Percentiles rank a stretch among this genome's conserved stretches.
These are phyloP conservation scores for Oreochromis mossambicus DNA, from an alignment of 2,797 vertebrate species.

Conservation along the genomic window DNA sequence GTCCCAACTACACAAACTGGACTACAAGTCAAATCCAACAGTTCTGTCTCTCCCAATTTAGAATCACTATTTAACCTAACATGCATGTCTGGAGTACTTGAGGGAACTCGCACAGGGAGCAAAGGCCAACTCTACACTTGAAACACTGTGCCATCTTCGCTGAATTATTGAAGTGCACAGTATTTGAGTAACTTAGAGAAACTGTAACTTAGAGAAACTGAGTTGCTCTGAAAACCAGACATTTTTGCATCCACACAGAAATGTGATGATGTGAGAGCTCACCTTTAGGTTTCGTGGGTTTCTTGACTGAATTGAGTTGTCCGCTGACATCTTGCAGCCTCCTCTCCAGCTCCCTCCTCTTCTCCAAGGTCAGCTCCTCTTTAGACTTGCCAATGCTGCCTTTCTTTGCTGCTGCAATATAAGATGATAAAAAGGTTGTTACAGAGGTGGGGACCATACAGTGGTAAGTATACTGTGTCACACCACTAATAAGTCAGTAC, in stretches of 20 bases:
- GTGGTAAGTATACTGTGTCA: neutral
- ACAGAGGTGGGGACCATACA: neutral
- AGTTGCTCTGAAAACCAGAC: neutral
- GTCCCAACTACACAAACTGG: fast-evolving
- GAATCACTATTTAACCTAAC: neutral
- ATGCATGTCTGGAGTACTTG: neutral
- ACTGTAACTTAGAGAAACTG: neutral
- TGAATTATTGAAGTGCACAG: neutral
- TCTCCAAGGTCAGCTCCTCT: conserved; percentile 90
- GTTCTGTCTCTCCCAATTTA: neutral
- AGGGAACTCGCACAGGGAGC: neutral
- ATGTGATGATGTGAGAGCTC: neutral
- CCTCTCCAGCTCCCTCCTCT: conserved; percentile 88
- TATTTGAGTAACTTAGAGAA: neutral
- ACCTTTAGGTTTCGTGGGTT: conserved; percentile 88
- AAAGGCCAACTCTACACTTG: neutral
- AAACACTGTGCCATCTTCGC: neutral
- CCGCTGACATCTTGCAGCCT: conserved; percentile 90
- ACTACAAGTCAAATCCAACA: neutral
- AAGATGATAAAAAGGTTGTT: neutral
- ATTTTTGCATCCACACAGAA: neutral
- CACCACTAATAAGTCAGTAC: neutral
- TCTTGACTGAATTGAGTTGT: conserved; percentile 90
- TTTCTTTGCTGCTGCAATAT: conserved; percentile 77
- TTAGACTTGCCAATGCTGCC: conserved; percentile 82